These are phyloP conservation scores for Dromococcyx pavoninus DNA, from an alignment of 2,797 vertebrate genomes.

Conservation along the genomic window DNA sequence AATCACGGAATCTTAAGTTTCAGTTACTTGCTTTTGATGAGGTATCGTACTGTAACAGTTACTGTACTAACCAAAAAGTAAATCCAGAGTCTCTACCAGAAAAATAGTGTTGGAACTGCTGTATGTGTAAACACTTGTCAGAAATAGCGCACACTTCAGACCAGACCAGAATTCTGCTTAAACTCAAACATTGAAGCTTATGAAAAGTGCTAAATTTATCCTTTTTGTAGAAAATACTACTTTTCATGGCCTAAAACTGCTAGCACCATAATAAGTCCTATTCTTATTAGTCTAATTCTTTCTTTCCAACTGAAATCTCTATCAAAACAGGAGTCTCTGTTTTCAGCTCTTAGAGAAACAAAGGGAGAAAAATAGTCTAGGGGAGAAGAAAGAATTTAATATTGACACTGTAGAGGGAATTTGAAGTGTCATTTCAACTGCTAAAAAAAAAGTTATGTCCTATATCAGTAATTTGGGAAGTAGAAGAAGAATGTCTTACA, in stretches of 20 bases:
- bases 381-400: not conserved
- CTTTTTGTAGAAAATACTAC: not conserved
- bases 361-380: not conserved
- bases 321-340: not conserved
- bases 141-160: not conserved
- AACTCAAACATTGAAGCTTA: not conserved
- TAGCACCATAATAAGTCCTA: not conserved
- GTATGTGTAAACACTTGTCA: not conserved
- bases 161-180: not conserved
- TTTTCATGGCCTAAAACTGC: not conserved
- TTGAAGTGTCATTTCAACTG: not conserved
- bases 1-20: too few relatives aligned
- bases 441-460: not conserved
- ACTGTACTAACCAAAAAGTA: not conserved
- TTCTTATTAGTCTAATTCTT: not conserved
- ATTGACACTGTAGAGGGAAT: not conserved
- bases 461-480: not conserved
- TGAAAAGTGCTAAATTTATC: not conserved
- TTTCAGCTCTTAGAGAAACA: not conserved
- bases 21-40: not conserved
- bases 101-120: not conserved
- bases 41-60: not conserved
- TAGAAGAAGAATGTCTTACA: not conserved
- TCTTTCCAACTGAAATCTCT: not conserved
- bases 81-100: not conserved